phyloP scores from a whole-genome alignment of 2,113 vertebrate genomes.

The Bubo blakistoni region DNA sequence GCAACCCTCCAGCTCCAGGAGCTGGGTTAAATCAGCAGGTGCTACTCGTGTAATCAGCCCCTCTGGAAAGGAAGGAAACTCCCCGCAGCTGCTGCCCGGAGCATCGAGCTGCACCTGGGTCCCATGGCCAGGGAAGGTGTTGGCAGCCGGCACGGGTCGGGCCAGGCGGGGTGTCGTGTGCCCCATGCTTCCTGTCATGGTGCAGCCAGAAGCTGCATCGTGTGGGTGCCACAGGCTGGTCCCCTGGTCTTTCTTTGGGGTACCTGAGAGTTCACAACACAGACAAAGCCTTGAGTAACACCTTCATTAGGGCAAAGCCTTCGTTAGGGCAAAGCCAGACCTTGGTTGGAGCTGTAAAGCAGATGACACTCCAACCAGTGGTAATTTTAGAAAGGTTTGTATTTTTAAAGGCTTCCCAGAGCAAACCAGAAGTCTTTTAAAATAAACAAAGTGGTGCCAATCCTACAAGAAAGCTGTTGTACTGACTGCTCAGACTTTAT shows the following conservation, averaged over 20 bases:
- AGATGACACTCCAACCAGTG: fast-evolving
- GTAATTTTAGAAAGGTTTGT: neutral
- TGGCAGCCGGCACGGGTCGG: no score
- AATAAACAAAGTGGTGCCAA: neutral
- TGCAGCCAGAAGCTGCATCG: neutral
- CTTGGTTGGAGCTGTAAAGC: neutral
- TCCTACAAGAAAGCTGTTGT: neutral
- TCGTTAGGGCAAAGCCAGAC: neutral
- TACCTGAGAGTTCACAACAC: fast-evolving
- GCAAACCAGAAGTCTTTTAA: neutral
- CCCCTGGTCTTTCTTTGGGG: neutral
- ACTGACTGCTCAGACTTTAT: neutral
- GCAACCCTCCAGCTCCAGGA: neutral
- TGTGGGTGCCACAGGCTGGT: neutral
- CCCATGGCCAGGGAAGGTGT: fast-evolving
- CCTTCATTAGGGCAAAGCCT: no score
- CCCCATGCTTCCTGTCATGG: fast-evolving
- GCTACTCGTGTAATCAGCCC: neutral
- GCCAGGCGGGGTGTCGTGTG: neutral
- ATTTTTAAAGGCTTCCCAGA: neutral
- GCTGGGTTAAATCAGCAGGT: neutral
- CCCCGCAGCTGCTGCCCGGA: neutral
- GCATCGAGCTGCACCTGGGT: fast-evolving
- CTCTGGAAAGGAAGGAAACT: neutral
- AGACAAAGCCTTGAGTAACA: no score